These are phyloP conservation scores for Metopia argyrocephala DNA, from an alignment of 2,888 invertebrate species.

Conservation along the genomic window DNA sequence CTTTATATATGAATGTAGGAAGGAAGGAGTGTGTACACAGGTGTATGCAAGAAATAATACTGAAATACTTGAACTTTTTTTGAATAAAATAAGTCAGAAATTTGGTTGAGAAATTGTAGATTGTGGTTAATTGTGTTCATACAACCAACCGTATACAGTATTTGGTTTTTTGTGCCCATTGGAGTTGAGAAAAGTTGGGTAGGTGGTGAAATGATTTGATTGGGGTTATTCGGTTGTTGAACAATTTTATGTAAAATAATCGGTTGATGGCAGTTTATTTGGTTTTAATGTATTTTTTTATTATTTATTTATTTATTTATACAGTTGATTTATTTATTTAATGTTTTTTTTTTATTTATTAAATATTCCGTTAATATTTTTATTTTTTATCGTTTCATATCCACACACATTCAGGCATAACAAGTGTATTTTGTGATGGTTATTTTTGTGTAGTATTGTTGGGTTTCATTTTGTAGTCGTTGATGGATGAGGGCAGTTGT, in stretches of 20 bases:
- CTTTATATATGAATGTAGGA: slow-evolving; percentile 13
- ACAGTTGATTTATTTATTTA: too few species aligned
- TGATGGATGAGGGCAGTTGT: slow-evolving; percentile 43
- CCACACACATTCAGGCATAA: too few species aligned
- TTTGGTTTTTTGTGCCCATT: slow-evolving; percentile 47
- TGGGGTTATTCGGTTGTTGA: too few species aligned
- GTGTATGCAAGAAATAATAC: slow-evolving; percentile 54
- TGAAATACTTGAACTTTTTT: slow-evolving; percentile 50
- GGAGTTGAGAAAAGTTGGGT: slow-evolving; percentile 38
- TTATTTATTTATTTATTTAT: slow-evolving; percentile 23
- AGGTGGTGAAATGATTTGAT: too few species aligned
- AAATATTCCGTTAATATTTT: too few species aligned
- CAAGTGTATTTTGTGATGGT: neutral
- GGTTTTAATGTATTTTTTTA: slow-evolving; percentile 1
- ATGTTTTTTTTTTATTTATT: too few species aligned
- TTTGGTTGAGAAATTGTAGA: slow-evolving; percentile 17
- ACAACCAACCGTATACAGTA: neutral
- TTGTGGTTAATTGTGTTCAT: slow-evolving; percentile 29
- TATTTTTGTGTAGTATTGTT: neutral
- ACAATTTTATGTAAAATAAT: slow-evolving; percentile 51
- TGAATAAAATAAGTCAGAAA: slow-evolving; percentile 29
- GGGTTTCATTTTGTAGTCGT: slow-evolving; percentile 19
- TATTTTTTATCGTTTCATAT: too few species aligned
- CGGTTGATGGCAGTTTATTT: slow-evolving; percentile 40
- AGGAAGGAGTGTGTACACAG: slow-evolving; percentile 51